Evolutionary conservation across 2,888 invertebrate species (phyloP).

Genomic region (Halictus ligatus): DNA sequence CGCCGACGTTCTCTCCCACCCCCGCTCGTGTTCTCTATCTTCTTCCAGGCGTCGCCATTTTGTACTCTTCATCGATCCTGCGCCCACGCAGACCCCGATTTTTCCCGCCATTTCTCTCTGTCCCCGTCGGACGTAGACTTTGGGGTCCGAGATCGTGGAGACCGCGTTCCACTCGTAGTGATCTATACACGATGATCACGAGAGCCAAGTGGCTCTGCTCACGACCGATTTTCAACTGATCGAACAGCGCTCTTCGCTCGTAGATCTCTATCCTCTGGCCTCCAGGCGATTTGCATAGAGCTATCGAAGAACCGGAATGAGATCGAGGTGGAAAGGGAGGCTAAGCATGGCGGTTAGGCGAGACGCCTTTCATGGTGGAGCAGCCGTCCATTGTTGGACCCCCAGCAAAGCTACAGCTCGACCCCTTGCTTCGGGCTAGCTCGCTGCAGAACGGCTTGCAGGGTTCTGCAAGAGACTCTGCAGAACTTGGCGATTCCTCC

Average conservation of each 20-base stretch:
- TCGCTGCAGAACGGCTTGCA: constrained; percentile 71
- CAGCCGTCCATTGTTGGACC: constrained; percentile 80
- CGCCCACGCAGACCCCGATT: constrained; percentile 77
- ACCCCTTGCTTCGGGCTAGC: constrained; percentile 69
- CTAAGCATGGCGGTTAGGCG: constrained; percentile 45
- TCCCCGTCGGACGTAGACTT: neutral
- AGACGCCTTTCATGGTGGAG: constrained; percentile 70
- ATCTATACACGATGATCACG: neutral
- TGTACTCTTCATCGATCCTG: constrained; percentile 81
- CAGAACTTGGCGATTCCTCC: constrained; percentile 60
- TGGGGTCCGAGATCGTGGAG: constrained; percentile 9
- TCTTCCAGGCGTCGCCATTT: constrained; percentile 78
- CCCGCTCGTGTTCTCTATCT: constrained; percentile 38
- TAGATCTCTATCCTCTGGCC: constrained; percentile 72
- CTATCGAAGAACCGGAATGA: constrained; percentile 74
- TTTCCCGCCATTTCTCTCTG: constrained; percentile 79
- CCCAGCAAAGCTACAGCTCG: constrained; percentile 80
- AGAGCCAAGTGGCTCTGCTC: constrained; percentile 63
- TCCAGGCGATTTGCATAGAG: constrained; percentile 82
- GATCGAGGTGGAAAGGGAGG: constrained; percentile 56
- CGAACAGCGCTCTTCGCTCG: constrained; percentile 43
- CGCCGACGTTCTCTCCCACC: constrained; percentile 49
- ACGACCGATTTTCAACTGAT: constrained; percentile 75
- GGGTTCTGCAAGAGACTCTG: constrained; percentile 66
- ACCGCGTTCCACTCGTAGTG: neutral